Evolutionary conservation across 2,113 vertebrate genomes (phyloP), one percentile per base, ranked within the genome.

Genomic region (Tachysurus vachellii): DNA sequence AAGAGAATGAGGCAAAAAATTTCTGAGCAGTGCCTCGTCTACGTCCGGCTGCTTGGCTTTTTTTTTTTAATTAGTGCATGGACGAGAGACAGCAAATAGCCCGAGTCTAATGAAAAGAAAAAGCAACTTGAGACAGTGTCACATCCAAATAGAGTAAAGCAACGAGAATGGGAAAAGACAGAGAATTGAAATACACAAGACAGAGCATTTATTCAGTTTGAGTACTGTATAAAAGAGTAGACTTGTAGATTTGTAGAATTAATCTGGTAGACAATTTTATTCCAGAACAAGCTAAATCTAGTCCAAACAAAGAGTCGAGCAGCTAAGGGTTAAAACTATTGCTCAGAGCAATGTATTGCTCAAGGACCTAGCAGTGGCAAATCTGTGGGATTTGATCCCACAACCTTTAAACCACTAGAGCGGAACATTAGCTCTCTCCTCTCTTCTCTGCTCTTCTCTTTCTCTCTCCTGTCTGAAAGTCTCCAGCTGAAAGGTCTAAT

Each of bases 401-500:
- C 79, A 80, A 80, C 79, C 54, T 80, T 42, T 28, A 21, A 31
- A 59, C 54, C 54, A 80, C 79, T 59, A 59, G 28, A 80, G 54
- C 19, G 4, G 31, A 80, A 59, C 56, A 80, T 42, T 59, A 57
- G 36, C 28, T 59, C n/a, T 57, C 53, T 36, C 77, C 16, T 16
- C 1, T 68, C 62, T n/a, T 54, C 23, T 19, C 8, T 50, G 47
- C 47, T 50, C 47, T 50, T 50, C 19, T 4, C 59, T 19, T 47
- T 23, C 50, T 57, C 59, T 53, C 5, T 9, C 4, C 50, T 82
- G 50, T 70, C 83, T 54, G 56, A 91, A 92, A 92, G 94, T 91
- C 90, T 92, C 88, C 62, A 36, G 84, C 93, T 93, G 93, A 94
- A 93, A 91, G 91, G 92, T 89, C 71, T 94, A 93, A 94, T 94